These are phyloP conservation scores for Tragelaphus scriptus DNA, from an alignment of 2,113 vertebrate species.

Conservation along the genomic window DNA sequence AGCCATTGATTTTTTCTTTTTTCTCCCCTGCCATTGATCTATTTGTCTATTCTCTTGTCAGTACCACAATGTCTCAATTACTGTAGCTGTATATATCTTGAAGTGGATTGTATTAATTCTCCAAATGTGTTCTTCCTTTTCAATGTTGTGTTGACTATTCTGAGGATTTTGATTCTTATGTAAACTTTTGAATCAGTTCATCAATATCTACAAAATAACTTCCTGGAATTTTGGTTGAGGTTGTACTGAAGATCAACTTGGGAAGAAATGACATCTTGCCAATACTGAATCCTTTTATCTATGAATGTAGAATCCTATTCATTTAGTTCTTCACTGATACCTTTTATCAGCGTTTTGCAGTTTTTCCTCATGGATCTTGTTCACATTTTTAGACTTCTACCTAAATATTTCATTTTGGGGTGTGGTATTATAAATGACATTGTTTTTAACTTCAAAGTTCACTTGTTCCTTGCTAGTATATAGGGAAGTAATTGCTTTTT, in stretches of 20 bases:
- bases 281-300: not conserved
- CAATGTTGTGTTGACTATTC: not conserved
- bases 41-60: not conserved
- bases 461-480: not conserved
- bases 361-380: not conserved
- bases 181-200: not conserved
- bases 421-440: not conserved
- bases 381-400: not conserved
- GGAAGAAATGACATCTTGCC: not conserved
- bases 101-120: not conserved
- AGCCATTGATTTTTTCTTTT: not conserved
- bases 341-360: not conserved
- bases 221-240: not conserved
- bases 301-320: not conserved
- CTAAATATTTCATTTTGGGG: not conserved
- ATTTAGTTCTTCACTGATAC: not conserved
- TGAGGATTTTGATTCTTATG: not conserved
- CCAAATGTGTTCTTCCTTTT: not conserved
- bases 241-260: not conserved
- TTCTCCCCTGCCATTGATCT: too few relatives aligned
- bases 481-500: not conserved
- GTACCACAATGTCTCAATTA: not conserved
- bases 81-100: not conserved
- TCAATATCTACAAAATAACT: not conserved
- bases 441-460: not conserved